Evolutionary conservation across 1,140 invertebrate species (phyloP), one percentile per base, ranked within the genome.

Genomic region (Caenorhabditis tropicalis): DNA sequence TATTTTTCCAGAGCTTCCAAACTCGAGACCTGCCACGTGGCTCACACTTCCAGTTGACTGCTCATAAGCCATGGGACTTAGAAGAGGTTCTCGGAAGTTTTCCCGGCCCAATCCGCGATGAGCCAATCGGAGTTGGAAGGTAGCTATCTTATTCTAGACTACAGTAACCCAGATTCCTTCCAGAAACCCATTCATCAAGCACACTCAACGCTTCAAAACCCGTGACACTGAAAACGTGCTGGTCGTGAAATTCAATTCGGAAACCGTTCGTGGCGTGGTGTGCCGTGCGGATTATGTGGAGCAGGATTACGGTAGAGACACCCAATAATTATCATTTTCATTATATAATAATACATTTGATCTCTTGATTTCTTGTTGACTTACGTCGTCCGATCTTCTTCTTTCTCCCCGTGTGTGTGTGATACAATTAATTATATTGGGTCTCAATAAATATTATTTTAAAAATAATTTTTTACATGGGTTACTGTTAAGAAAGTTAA

Each of bases 1-100:
- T 74, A 7, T n/a, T 7, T 65, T 65, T 74, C 43, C 65, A 74
- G 65, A 74, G 65, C 36, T 74, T 21, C 5, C 65, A 31, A 24
- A 24, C 65, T 2, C 16, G 65, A n/a, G 21, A 74, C 16, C 36
- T 74, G 0, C 65, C 65, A 46, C 65, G n/a, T 24, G 36, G 65
- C 12, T 43, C 65, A 19, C 15, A 43, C 33, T 74, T 74, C 65
- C 36, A 74, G 2, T 29, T 74, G 0, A 24, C 33, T 24, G 33
- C 36, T 10, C 36, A 43, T 10, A 74, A 39, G 21, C 33, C 33
- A 24, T 74, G 65, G 65, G 36, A 74, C 27, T 5, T 74, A 1
- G 65, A 74, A 1, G 33, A 43, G 3, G 36, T 74, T 3, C 21
- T 74, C 6, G n/a, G 15, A 9, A 3, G 21, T 7, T 74, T 74